These are phyloP conservation scores for Mustela lutreola DNA, from an alignment of 2,113 vertebrate genomes.

Conservation along the genomic window DNA sequence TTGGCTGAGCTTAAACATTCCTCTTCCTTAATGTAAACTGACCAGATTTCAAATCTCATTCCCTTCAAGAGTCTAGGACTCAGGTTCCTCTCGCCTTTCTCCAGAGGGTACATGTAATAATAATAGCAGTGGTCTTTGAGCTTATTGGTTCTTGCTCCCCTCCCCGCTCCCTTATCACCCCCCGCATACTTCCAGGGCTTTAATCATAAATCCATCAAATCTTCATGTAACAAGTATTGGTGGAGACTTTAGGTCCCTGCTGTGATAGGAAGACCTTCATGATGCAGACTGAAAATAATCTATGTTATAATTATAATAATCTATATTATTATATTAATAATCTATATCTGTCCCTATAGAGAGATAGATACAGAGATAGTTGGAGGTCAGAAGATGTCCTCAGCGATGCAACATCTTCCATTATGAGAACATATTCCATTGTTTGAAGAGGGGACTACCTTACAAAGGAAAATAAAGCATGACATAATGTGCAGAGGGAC, in stretches of 20 bases:
- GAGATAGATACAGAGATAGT: background rate
- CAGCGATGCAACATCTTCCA: too few species aligned
- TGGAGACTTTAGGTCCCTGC: background rate
- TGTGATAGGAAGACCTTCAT: background rate
- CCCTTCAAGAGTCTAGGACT: background rate
- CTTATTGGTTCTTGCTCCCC: background rate
- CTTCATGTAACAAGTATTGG: background rate
- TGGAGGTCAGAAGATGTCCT: background rate
- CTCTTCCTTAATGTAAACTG: slow-evolving; percentile 57
- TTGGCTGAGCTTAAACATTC: slow-evolving; percentile 32
- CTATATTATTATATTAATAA: background rate
- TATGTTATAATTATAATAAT: too few species aligned
- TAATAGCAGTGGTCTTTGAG: background rate
- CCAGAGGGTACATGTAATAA: background rate
- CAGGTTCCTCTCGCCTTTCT: background rate
- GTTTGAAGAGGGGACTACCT: background rate
- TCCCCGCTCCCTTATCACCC: background rate
- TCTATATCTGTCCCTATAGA: background rate
- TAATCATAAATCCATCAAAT: background rate
- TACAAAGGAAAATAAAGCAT: background rate
- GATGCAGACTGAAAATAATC: background rate
- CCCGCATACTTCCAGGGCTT: background rate
- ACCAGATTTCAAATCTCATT: slow-evolving; percentile 35
- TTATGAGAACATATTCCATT: too few species aligned
- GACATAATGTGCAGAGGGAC: background rate